These are phyloP conservation scores for Brachionus rotundiformis DNA, from an alignment of 1,140 invertebrate genomes.

Conservation along the genomic window DNA sequence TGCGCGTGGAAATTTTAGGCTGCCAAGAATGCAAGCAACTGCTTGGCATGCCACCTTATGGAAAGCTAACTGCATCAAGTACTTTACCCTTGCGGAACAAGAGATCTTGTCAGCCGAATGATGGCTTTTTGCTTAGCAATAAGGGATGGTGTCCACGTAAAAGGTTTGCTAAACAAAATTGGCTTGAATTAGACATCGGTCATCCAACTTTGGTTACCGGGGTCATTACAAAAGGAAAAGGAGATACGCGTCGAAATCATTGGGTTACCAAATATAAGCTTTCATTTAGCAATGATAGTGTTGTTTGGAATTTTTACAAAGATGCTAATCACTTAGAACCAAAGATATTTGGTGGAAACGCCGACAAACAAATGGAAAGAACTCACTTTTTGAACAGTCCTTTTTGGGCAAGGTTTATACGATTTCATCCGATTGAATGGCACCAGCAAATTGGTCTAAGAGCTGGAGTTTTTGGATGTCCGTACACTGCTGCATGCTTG, in stretches of 20 bases:
- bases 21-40: constrained; percentile 69
- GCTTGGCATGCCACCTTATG: constrained; percentile 67
- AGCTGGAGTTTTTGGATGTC: constrained; percentile 67
- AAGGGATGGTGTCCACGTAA: constrained; percentile 68
- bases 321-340: constrained; percentile 67
- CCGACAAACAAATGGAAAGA: constrained; percentile 66
- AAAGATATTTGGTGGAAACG: constrained; percentile 67
- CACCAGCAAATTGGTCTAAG: constrained; percentile 66
- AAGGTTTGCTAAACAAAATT: constrained; percentile 67
- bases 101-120: constrained; percentile 67
- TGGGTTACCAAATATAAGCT: constrained; percentile 68
- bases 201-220: constrained; percentile 68
- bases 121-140: constrained; percentile 67
- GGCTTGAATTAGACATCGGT: constrained; percentile 69
- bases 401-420: constrained; percentile 66
- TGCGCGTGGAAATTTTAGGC: constrained; percentile 68
- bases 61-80: constrained; percentile 66
- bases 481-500: constrained; percentile 64
- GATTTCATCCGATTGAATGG: constrained; percentile 67
- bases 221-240: constrained; percentile 67
- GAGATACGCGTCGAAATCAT: constrained; percentile 66
- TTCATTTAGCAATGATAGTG: constrained; percentile 68
- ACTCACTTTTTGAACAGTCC: constrained; percentile 68
- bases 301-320: constrained; percentile 68
- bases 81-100: constrained; percentile 62